Conservation (phyloP, 2,113 vertebrate species). For the Hydrolagus affinis region DNA sequence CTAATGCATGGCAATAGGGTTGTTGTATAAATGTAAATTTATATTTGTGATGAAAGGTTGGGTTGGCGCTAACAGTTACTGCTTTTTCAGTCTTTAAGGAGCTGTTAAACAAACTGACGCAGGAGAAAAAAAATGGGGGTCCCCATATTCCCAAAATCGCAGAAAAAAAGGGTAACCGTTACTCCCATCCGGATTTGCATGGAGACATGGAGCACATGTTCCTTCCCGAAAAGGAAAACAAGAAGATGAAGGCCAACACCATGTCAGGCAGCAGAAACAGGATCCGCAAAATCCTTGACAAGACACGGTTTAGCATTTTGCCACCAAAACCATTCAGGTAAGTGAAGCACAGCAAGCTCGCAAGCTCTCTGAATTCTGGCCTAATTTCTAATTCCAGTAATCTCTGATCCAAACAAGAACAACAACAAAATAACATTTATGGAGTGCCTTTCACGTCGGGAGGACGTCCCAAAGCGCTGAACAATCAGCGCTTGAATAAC, state of each 20-base stretch:
- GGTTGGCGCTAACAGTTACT: no score
- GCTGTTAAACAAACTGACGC: conserved; percentile 75
- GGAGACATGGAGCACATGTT: conserved; percentile 80
- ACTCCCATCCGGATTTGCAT: conserved; percentile 89
- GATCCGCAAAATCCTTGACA: conserved; percentile 93
- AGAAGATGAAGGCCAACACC: conserved; percentile 90
- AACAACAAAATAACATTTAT: no score
- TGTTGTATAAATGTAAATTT: no score
- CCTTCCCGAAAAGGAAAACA: conserved; percentile 75
- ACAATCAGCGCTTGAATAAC: no score
- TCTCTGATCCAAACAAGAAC: no score
- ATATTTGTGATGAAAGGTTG: no score
- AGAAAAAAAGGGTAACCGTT: conserved; percentile 89
- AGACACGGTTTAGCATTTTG: conserved; percentile 89
- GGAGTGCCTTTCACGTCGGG: no score
- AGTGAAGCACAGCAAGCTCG: conserved; percentile 31
- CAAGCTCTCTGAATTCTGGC: background rate
- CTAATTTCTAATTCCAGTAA: no score
- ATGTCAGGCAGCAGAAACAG: conserved; percentile 87
- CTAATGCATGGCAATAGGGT: no score
- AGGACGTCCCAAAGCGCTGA: no score
- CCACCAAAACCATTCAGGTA: conserved; percentile 93
- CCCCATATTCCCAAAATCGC: conserved; percentile 92
- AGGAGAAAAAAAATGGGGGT: conserved; percentile 78
- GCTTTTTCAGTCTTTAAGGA: conserved; percentile 79